Evolutionary conservation across 2,113 vertebrate genomes (phyloP).

Genomic region (Indicator maculatus): DNA sequence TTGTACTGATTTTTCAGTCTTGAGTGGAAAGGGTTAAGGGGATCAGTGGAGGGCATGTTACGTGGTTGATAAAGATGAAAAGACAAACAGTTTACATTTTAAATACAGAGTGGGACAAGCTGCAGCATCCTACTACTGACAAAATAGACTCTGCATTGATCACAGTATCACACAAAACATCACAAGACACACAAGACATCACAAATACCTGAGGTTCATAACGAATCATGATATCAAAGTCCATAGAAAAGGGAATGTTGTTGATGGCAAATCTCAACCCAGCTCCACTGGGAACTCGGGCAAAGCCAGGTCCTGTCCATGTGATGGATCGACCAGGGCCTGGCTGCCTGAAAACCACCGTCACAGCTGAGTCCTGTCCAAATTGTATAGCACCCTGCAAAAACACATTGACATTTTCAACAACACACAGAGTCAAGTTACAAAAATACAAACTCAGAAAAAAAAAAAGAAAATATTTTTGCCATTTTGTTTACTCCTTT

Average conservation of each 20-base stretch:
- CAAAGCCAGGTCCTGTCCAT: conserved; percentile 85
- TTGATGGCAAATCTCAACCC: conserved; percentile 83
- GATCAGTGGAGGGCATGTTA: neutral
- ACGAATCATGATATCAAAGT: conserved; percentile 81
- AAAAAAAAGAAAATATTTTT: neutral
- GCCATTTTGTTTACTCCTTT: neutral
- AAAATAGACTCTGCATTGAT: neutral
- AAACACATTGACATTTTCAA: neutral
- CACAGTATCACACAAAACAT: neutral
- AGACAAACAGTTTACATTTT: neutral
- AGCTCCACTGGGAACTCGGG: conserved; percentile 74
- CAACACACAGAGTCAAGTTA: neutral
- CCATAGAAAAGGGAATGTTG: conserved; percentile 80
- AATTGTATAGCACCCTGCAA: conserved; percentile 56
- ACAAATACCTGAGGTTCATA: conserved; percentile 83
- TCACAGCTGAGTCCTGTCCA: conserved; percentile 43
- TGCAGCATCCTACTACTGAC: neutral
- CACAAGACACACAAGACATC: neutral
- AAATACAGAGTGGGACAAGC: neutral
- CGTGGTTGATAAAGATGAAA: neutral
- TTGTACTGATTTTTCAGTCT: neutral
- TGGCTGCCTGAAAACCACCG: conserved; percentile 74
- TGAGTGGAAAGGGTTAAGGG: neutral
- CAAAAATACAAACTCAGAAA: neutral
- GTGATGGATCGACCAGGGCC: conserved; percentile 56